A percentile compares a stretch with the other conserved stretches of the same genome.
Conservation (phyloP, 2,113 vertebrate genomes). For the Gambusia holbrooki region DNA sequence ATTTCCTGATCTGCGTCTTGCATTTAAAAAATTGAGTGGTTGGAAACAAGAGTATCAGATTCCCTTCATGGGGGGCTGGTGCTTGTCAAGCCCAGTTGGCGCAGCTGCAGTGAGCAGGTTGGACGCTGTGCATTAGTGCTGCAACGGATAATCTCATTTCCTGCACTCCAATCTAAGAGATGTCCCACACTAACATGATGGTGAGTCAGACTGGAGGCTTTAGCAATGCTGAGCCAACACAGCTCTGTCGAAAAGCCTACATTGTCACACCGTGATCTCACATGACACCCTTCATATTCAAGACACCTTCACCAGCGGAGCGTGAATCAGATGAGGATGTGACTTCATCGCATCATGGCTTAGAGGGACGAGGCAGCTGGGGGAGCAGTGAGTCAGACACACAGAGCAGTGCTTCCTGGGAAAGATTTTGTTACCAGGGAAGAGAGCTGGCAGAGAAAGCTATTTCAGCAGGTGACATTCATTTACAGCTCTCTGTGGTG, state of each 20-base stretch:
- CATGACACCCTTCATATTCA: conserved; percentile 18
- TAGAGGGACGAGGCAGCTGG: conserved; percentile 34
- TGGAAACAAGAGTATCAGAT: background rate
- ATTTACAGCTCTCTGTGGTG: conserved; percentile 23
- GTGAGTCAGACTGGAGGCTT: conserved; percentile 31
- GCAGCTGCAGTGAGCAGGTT: conserved; percentile 62
- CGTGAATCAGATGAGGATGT: conserved; percentile 41
- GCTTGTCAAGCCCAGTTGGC: conserved; percentile 18
- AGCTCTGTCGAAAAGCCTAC: conserved; percentile 6
- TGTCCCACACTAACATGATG: conserved; percentile 59
- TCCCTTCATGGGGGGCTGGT: background rate
- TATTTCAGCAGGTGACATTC: conserved; percentile 10
- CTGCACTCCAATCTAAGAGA: conserved; percentile 65
- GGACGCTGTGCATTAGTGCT: conserved; percentile 69
- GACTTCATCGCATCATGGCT: conserved; percentile 39
- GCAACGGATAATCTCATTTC: conserved; percentile 78
- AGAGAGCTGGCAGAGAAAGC: conserved; percentile 18
- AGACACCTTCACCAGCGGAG: background rate
- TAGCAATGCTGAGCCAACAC: conserved; percentile 14
- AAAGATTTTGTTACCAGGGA: conserved; percentile 28
- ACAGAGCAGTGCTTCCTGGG: conserved; percentile 45
- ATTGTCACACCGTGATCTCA: conserved; percentile 2
- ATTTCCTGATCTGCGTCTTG: background rate
- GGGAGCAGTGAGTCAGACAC: conserved; percentile 35
- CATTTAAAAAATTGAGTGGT: background rate